phyloP scores from a whole-genome alignment of 1,140 invertebrate genomes.

The Drosophila bocqueti region DNA sequence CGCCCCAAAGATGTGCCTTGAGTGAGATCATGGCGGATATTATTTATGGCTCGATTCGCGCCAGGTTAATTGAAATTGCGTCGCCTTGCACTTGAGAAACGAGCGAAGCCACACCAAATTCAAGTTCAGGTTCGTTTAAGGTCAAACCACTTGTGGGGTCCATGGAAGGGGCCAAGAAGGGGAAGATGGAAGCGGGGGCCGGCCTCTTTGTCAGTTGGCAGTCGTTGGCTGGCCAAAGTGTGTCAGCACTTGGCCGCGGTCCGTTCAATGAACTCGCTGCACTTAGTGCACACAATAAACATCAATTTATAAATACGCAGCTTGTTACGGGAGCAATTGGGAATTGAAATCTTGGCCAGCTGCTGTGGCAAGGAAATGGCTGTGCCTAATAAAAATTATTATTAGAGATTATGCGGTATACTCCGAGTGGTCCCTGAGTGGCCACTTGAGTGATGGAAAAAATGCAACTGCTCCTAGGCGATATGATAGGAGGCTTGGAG shows the following conservation, averaged over 20 bases:
- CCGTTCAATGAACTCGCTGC: constrained; percentile 74
- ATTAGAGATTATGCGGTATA: constrained; percentile 60
- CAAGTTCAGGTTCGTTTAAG: constrained; percentile 73
- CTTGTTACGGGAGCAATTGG: constrained; percentile 70
- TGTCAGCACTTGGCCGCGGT: constrained; percentile 66
- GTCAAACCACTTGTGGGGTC: constrained; percentile 81
- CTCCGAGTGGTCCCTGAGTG: constrained; percentile 42
- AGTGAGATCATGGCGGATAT: constrained; percentile 28
- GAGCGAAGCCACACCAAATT: constrained; percentile 50
- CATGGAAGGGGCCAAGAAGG: background rate
- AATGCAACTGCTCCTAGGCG: constrained; percentile 26
- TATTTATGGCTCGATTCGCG: constrained; percentile 28
- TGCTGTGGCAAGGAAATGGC: constrained; percentile 56
- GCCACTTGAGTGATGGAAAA: constrained; percentile 63
- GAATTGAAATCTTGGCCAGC: constrained; percentile 51
- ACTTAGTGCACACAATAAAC: constrained; percentile 77
- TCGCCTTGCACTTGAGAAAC: constrained; percentile 53
- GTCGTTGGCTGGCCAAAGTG: constrained; percentile 61
- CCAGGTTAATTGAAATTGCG: constrained; percentile 47
- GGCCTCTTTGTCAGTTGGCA: constrained; percentile 59
- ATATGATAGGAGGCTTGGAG: constrained; percentile 19
- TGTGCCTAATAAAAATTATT: constrained; percentile 62
- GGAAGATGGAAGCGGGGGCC: constrained; percentile 13
- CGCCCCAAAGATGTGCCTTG: constrained; percentile 13
- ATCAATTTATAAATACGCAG: constrained; percentile 71